Base-by-base conservation (phyloP, 1,140 invertebrate species). In the Orussus abietinus region DNA sequence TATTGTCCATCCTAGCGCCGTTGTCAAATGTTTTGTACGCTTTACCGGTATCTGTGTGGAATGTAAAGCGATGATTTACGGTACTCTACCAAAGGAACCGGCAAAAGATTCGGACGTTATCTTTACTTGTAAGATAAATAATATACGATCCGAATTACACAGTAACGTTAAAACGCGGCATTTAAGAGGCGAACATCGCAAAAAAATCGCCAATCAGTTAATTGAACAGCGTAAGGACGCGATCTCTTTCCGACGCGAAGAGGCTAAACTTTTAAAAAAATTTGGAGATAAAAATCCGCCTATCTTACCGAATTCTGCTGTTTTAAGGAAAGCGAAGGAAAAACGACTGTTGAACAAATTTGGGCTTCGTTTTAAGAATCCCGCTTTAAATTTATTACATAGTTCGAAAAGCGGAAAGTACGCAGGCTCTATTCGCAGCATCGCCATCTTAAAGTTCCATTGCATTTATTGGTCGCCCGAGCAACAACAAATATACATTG, bases 401-500 rank as follows among this genome's bases (percentile, higher is more conserved):
- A 9, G 11, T 14, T 11, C 28, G 11, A 7, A 33, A 9, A 19
- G 34, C 14, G 30, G 43, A 4, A 25, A 45, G 10, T 22, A 39
- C 6, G 29, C 31, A 6, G 42, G 36, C 11, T 22, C 11, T 9
- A 39, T 45, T 30, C 36, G 34, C 10, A 32, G 18, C 9, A 33
- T 45, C 13, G 43, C 28, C 4, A 11, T 45, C 7, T 3, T 31
- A 1, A 45, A 45, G 28, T 45, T 45, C 22, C 5, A 33, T 18
- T 32, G 36, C 10, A 33, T 45, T 26, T 34, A 36, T 19, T 36
- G 34, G 34, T 11, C 13, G 18, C 18, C 18, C 15, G 39, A 37
- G 33, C 47, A 52, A 11, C 4, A 38, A 13, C 50, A 52, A 35
- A 38, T 52, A 6, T 49, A 52, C 31, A 35, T 26, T 15, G 12